Conservation (phyloP, 2,113 vertebrate species). For the Arizona elegans region DNA sequence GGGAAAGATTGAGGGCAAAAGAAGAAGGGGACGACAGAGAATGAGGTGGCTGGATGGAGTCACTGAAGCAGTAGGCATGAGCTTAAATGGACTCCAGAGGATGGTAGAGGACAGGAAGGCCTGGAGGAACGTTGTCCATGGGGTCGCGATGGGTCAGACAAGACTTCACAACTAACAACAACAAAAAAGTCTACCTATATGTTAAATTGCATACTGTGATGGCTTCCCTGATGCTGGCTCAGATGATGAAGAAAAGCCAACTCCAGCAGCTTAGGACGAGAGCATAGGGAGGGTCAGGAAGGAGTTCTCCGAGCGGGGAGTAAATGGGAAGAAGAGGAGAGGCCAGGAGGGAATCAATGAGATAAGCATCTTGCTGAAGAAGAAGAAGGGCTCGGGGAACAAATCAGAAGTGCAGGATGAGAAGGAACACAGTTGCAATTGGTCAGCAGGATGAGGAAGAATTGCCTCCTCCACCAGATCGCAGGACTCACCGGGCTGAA, state of each 20-base stretch:
- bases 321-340: neutral
- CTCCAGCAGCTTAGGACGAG: neutral
- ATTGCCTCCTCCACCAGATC: neutral
- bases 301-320: neutral
- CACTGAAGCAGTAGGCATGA: no score
- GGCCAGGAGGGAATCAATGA: neutral
- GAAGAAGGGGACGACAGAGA: no score
- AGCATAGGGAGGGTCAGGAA: neutral
- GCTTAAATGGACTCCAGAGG: no score
- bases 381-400: neutral
- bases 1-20: no score
- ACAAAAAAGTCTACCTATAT: neutral
- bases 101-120: no score
- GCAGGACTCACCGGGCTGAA: no score
- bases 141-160: no score
- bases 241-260: neutral
- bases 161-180: no score
- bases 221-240: neutral
- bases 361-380: neutral
- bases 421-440: neutral
- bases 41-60: no score
- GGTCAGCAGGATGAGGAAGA: neutral
- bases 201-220: neutral
- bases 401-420: neutral
- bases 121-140: no score